phyloP scores from a whole-genome alignment of 2,113 vertebrate species.

The Puffinus mauretanicus region DNA sequence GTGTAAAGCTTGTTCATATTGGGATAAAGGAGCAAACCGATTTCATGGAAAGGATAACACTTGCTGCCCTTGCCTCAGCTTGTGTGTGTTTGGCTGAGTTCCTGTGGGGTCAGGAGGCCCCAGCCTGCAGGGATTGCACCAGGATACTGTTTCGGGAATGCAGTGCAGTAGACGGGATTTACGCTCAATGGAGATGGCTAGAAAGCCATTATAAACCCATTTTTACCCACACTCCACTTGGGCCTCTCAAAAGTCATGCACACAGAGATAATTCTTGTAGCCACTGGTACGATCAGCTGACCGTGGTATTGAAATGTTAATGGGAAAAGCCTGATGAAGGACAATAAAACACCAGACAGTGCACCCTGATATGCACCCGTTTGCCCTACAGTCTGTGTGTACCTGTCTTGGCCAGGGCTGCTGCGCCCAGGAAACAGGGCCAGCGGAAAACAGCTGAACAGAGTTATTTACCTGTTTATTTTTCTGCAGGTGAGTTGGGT shows the following conservation, averaged over 20 bases:
- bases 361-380: accelerated
- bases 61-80: neutral
- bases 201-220: neutral
- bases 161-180: neutral
- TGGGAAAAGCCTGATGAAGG: neutral
- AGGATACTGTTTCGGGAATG: neutral
- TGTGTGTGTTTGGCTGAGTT: neutral
- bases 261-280: neutral
- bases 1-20: neutral
- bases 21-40: neutral
- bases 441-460: neutral
- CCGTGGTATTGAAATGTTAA: too few relatives aligned
- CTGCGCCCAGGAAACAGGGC: neutral
- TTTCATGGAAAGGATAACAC: neutral
- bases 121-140: neutral
- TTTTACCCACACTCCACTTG: neutral
- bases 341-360: too few relatives aligned
- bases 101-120: neutral
- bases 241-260: neutral
- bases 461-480: neutral
- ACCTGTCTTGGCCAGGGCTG: neutral
- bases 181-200: neutral
- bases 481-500: neutral
- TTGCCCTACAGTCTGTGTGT: neutral
- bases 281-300: neutral